Conservation (phyloP, 2,888 invertebrate species). For the Ochropleura plecta region DNA sequence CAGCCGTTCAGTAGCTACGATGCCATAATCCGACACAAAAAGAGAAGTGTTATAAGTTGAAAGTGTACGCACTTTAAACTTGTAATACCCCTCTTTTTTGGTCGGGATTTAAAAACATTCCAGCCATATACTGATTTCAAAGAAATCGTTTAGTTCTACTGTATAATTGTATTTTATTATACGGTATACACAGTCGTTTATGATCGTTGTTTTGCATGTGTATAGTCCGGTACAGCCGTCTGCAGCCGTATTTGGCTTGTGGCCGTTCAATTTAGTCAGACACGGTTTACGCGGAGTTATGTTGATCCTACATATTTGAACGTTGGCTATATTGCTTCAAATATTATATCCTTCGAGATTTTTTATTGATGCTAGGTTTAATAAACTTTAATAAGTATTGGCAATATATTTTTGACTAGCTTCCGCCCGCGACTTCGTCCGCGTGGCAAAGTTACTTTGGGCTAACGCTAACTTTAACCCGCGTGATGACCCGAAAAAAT, state of each 20-base stretch:
- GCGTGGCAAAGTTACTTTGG: too few relatives aligned
- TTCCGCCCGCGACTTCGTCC: too few relatives aligned
- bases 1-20: too few relatives aligned
- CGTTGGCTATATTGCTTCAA: slow-evolving; percentile 55
- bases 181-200: neutral
- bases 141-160: neutral
- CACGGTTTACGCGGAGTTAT: slow-evolving; percentile 57
- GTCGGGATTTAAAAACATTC: neutral
- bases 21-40: too few relatives aligned
- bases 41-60: too few relatives aligned
- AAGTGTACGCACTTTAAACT: too few relatives aligned
- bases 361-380: slow-evolving; percentile 39
- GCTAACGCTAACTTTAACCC: too few relatives aligned
- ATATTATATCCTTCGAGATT: slow-evolving; percentile 53
- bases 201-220: slow-evolving; percentile 43
- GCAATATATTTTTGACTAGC: slow-evolving; percentile 4
- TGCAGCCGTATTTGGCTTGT: slow-evolving; percentile 44
- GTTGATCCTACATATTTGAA: slow-evolving; percentile 63
- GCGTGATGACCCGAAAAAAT: too few relatives aligned
- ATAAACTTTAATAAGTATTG: slow-evolving; percentile 27
- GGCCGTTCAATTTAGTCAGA: slow-evolving; percentile 61
- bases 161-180: slow-evolving; percentile 27
- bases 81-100: too few relatives aligned
- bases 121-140: neutral
- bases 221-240: slow-evolving; percentile 33